Base-by-base conservation (phyloP, 2,888 invertebrate species). In the Seira ritae region DNA sequence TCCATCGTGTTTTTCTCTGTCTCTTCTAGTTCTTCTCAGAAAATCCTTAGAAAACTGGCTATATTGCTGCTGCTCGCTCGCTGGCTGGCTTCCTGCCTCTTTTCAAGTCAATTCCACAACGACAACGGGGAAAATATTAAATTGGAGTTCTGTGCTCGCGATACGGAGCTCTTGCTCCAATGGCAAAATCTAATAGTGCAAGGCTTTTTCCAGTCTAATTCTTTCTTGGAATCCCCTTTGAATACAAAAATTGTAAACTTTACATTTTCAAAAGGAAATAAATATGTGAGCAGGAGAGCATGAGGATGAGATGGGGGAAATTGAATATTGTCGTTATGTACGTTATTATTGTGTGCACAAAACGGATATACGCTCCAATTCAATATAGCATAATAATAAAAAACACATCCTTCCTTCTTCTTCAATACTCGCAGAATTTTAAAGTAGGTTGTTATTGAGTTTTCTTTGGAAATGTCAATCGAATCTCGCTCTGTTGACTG, bases 1-100 rank as follows among this genome's bases (percentile, higher is more conserved):
- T 80, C 80, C 73, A 80, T 80, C 74, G 66, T 73, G 80, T 23
- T 73, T 80, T 73, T 12, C 55, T 31, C 55, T 55, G 55, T 55
- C 55, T 55, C 55, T 55, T 55, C 42, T 42, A 12, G 17, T 55
- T 55, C 55, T 17, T 73, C 73, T 55, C 19, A 12, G 66, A 50
- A 67, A 72, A 79, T 79, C 72, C 67, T 67, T 66, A 23, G 8
- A 46, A 60, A 22, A 74, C 15, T 19, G 46, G 31, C 8, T 31
- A 31, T 8, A 31, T 4, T 31, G 31, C 8, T 8, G 8, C 31
- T 31, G 31, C 31, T 31, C n/a, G n/a, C n/a, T n/a, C n/a, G 8
- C 31, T 31, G 31, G 8, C 31, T 2, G 31, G 31, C 31, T 31
- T 31, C 31, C 8, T 19, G 17, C 17, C 17, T 31, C 70, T 70